Evolutionary conservation across 2,888 invertebrate genomes (phyloP).

Genomic region (Pseudanteris insignis): DNA sequence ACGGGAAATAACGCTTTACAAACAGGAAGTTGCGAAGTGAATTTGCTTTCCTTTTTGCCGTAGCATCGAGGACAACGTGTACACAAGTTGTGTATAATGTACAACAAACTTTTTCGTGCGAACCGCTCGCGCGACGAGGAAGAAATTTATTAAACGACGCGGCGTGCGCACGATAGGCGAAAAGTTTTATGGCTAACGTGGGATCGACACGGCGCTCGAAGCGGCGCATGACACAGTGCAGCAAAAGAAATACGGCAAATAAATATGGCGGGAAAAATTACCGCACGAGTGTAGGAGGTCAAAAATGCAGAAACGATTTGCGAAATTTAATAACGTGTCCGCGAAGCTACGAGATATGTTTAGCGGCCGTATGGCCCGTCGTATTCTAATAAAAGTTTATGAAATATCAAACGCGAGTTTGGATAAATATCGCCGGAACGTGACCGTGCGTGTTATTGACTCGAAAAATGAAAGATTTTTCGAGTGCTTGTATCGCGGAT

Average conservation of each 20-base stretch:
- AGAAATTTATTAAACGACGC: constrained; percentile 34
- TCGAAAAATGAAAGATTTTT: constrained; percentile 40
- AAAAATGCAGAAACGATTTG: constrained; percentile 15
- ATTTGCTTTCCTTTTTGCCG: constrained; percentile 21
- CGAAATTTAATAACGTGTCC: constrained; percentile 34
- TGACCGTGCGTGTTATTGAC: constrained; percentile 39
- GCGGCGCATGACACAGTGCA: constrained; percentile 14
- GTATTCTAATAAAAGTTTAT: constrained; percentile 42
- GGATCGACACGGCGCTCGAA: constrained; percentile 35
- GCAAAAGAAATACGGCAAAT: constrained; percentile 1
- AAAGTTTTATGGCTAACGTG: constrained; percentile 36
- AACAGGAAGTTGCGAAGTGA: constrained; percentile 19
- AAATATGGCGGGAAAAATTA: not conserved
- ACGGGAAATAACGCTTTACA: constrained; percentile 35
- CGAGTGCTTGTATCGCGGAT: constrained; percentile 34
- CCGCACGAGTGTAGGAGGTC: too few relatives aligned
- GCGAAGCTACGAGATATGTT: constrained; percentile 27
- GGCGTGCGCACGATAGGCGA: constrained; percentile 25
- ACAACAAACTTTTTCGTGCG: constrained; percentile 14
- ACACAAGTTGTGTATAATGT: constrained; percentile 25
- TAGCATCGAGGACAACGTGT: constrained; percentile 20
- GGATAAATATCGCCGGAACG: constrained; percentile 35
- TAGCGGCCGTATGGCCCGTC: constrained; percentile 20
- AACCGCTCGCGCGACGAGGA: constrained; percentile 10
- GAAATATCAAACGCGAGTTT: constrained; percentile 39